Base-by-base conservation (phyloP, 1,140 invertebrate genomes). In the Metopolophium dirhodum region DNA sequence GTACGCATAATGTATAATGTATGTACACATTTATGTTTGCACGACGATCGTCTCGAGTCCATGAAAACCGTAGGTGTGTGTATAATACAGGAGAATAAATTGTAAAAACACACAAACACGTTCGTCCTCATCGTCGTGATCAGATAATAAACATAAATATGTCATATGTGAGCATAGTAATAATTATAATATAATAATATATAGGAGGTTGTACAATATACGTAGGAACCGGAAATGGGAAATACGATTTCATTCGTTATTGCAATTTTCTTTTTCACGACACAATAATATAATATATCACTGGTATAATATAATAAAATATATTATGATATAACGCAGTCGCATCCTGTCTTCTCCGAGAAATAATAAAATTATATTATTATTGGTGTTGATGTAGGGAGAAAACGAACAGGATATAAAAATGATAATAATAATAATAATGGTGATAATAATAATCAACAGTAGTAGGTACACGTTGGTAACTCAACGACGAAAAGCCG, bases 221-320 rank as follows among this genome's bases (percentile, higher is more conserved):
- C 35, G 54, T 89, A 89, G 87, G 87, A 89, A 89, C 51, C 87
- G 87, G 49, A 54, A 89, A 57, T 89, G 49, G 51, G 23, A 89
- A 89, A 89, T 57, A 89, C 49, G 35, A 89, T 23, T 89, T 57
- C 23, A 26, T 86, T 41, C 26, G 26, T 45, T 41, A 83, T 45
- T 41, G 45, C 49, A 23, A 54, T 88, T 88, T 87, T 47, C 45
- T 47, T 87, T 87, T 87, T 49, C 83, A 14, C 37, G 83, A 77
- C 61, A n/a, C 30, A n/a, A 77, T 47, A 49, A 49, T 49, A 41
- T 41, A 41, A 51, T 47, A 41, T 9, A 37, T 83, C 35, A 83
- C 23, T 41, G 8, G 61, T 68, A 68, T 14, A 14, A 30, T 68
- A 30, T 68, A 68, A 68, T 68, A 68, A 4, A 30, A n/a, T 77